Evolutionary conservation across 92 coral and sea anemone genomes (phyloP).

Genomic region (Porites lobata): DNA sequence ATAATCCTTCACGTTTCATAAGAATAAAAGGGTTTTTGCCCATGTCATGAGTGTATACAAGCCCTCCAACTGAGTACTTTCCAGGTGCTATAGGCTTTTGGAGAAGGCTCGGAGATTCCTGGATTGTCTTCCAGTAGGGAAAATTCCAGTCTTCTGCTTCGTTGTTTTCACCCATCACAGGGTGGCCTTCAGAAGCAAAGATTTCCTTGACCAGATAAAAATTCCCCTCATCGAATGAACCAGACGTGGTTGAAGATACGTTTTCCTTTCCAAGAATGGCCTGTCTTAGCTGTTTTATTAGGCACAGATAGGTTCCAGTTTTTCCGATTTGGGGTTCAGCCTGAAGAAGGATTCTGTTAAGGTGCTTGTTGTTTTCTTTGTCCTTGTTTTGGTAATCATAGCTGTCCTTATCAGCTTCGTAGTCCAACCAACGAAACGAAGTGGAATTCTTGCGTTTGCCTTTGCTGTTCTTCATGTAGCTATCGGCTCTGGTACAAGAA

Average conservation of each 20-base stretch:
- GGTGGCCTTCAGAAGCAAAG: not conserved
- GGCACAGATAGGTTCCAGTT: constrained; percentile 56
- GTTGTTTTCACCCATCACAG: not conserved
- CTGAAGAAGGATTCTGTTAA: constrained; percentile 50
- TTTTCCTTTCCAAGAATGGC: not conserved
- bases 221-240: not conserved
- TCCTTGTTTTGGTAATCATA: constrained; percentile 26
- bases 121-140: constrained; percentile 46
- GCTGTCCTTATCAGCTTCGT: constrained; percentile 27
- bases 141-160: not conserved
- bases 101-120: constrained; percentile 23
- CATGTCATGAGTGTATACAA: constrained; percentile 37
- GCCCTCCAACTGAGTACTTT: constrained; percentile 24
- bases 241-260: not conserved
- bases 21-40: constrained; percentile 11
- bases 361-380: not conserved
- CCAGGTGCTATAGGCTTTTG: constrained; percentile 28
- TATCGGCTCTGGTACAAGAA: constrained; percentile 15
- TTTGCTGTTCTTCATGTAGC: constrained; percentile 29
- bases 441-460: not conserved
- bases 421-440: constrained; percentile 41
- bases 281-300: not conserved
- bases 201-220: not conserved
- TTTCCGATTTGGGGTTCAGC: constrained; percentile 68
- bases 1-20: not conserved